Base-by-base conservation (phyloP, 2,888 invertebrate genomes). In the Limnephilus auricula region DNA sequence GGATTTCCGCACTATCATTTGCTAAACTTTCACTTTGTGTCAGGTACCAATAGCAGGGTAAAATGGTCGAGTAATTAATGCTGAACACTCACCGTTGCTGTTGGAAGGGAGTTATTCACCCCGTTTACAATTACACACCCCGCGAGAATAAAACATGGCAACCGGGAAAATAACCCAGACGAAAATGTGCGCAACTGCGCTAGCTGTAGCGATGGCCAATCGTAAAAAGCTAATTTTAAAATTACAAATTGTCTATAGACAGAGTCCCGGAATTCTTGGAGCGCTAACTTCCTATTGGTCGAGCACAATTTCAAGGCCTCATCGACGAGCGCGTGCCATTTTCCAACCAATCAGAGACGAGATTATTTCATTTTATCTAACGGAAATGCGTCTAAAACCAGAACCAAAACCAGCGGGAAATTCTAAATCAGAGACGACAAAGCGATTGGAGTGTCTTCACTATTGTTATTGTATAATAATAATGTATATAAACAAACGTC, bases 121-220 rank as follows among this genome's bases (percentile, higher is more conserved):
- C 91, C 92, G 94, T 94, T 89, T 95, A 95, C 94, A 95, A 94
- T 95, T 95, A 95, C 95, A 95, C 95, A 97, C 97, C 97, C 97
- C 97, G 97, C 96, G 96, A 96, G 96, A 97, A 96, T 96, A 97
- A 97, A 97, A 97, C 97, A 97, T 97, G 97, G 97, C 97, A 97
- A 97, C 95, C 95, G 94, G 94, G 94, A 94, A 93, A 91, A 89
- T 89, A 92, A 89, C 89, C 90, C 90, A 92, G 90, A 92, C 92
- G 90, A 95, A 95, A 94, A 95, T 95, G 95, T 95, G 95, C 96
- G 95, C 95, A 95, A 95, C 95, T 95, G 95, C 95, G 95, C 95
- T 95, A 95, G 94, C 95, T 95, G 94, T 95, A 93, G 91, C 94
- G 94, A 94, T 93, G 94, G 94, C 95, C 95, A 96, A 96, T 96